Percentiles rank a stretch among this genome's conserved stretches.
Conservation (phyloP, 2,113 vertebrate species). For the Hemiprocne comata region DNA sequence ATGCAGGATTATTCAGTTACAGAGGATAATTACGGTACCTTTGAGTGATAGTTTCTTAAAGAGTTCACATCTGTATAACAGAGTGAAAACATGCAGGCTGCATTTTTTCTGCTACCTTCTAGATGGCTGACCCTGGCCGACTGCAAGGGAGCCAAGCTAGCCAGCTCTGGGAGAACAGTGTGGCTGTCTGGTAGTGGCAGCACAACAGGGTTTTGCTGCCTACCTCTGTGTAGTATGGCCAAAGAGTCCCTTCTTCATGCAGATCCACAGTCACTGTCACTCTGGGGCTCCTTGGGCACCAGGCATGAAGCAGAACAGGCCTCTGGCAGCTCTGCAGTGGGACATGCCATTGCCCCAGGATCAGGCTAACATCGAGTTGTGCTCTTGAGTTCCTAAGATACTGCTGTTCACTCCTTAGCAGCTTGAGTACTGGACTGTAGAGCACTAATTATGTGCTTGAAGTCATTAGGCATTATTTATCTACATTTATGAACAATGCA, state of each 20-base stretch:
- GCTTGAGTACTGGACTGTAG: neutral
- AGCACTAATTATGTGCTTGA: neutral
- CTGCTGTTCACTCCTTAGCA: neutral
- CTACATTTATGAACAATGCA: conserved; percentile 15
- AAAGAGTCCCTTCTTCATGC: neutral
- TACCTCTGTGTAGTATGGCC: neutral
- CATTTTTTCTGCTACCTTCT: neutral
- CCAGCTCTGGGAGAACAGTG: fast-evolving
- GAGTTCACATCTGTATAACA: neutral
- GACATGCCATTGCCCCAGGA: neutral
- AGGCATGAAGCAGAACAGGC: neutral
- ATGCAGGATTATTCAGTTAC: neutral
- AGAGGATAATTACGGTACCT: neutral
- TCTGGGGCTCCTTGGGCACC: neutral
- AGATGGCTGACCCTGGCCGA: neutral
- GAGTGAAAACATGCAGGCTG: neutral
- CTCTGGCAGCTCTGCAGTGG: neutral
- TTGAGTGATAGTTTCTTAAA: neutral
- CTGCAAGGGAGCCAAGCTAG: neutral
- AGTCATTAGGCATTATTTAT: conserved; percentile 5
- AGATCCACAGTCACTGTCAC: neutral
- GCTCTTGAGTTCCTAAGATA: neutral
- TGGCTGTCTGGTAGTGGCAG: neutral
- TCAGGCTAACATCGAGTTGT: neutral
- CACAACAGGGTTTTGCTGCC: neutral